Base-by-base conservation (phyloP, 92 coral and sea anemone species). In the Siderastrea radians region DNA sequence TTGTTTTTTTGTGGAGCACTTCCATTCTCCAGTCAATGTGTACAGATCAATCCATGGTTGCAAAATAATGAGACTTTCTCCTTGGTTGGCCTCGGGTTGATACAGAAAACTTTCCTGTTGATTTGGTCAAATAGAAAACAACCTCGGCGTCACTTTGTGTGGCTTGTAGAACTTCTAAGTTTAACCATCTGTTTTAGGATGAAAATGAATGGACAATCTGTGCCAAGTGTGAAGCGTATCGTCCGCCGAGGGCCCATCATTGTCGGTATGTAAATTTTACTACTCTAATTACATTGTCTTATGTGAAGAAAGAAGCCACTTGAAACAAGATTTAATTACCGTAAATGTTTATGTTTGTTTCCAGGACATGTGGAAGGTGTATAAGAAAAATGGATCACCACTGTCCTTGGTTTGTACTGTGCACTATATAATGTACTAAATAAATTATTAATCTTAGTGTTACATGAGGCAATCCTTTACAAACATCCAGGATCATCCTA, bases 171-270 rank as follows among this genome's bases (percentile, higher is more conserved):
- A 44, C 1, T 1, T 47, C 44, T 44, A 44, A 68, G 46, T 11
- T 7, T 68, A 1, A 26, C 0, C 38, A 26, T 26, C 38, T 67
- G 3, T 54, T 79, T 72, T 61, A 96, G 98, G 86, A 85, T 86
- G 95, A 89, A 87, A 87, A 87, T 74, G 94, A 95, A 7, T 97
- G 99, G 99, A 97, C 99, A 68, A 94, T 96, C 48, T 97, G 99
- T 74, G 93, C 96, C 9, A 96, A 93, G 80, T 97, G 99, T 90
- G 99, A 97, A 92, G 96, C 99, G 2, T 97, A 97, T 83, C 94
- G 99, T 19, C 99, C 99, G 1, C 99, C 99, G 26, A 94, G 99
- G 50, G 99, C 99, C 38, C 99, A 97, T 67, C 99, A 97, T 74
- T 97, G 99, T 84, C 88, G 92, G 94, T 90, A 68, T 46, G 88